These are phyloP conservation scores for Potorous gilbertii DNA, from an alignment of 2,797 vertebrate genomes.

Conservation along the genomic window DNA sequence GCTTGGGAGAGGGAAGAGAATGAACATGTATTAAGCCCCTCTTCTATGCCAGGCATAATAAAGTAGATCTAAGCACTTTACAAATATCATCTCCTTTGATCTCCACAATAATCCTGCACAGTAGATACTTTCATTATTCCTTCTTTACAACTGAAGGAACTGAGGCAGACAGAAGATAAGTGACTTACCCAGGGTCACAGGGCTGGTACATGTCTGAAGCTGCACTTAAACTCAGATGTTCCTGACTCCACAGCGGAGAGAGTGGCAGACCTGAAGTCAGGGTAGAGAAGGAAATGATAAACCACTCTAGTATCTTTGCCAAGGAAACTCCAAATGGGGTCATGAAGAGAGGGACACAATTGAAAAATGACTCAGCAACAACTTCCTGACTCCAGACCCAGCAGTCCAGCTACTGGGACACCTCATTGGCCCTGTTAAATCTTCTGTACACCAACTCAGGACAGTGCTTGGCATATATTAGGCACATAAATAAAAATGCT, in stretches of 20 bases:
- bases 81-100: neutral
- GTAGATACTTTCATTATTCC: neutral
- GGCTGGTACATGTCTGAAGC: neutral
- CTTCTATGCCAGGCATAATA: neutral
- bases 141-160: neutral
- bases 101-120: neutral
- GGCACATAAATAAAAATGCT: neutral
- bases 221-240: neutral
- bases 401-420: neutral
- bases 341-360: neutral
- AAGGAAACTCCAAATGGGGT: neutral
- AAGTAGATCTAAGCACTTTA: neutral
- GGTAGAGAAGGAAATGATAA: neutral
- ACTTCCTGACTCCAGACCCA: neutral
- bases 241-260: neutral
- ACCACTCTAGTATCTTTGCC: neutral
- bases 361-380: neutral
- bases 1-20: neutral
- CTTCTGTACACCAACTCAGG: neutral
- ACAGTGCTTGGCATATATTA: neutral
- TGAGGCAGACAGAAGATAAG: neutral
- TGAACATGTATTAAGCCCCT: neutral
- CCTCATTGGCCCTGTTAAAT: neutral
- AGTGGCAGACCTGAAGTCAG: neutral
- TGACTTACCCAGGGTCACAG: neutral